Evolutionary conservation across 1,140 invertebrate genomes (phyloP).

Genomic region (Xylocopa sonorina): DNA sequence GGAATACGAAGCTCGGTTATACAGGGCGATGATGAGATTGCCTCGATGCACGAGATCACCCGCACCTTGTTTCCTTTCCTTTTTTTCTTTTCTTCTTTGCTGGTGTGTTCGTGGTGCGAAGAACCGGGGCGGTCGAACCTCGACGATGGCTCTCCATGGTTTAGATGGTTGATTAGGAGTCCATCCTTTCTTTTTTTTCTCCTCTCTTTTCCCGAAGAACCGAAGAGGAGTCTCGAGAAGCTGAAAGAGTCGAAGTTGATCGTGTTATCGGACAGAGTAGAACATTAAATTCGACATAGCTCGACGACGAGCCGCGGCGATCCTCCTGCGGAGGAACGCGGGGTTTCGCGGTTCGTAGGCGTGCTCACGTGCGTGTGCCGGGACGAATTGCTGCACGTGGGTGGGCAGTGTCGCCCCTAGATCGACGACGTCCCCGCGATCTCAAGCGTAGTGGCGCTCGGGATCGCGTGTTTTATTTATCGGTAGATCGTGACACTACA

Average conservation of each 20-base stretch:
- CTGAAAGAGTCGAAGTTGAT: too few species aligned
- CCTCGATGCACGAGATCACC: background rate
- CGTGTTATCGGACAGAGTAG: too few species aligned
- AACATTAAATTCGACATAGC: background rate
- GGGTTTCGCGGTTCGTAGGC: conserved; percentile 26
- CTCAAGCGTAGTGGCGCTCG: conserved; percentile 11
- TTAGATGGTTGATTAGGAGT: too few species aligned
- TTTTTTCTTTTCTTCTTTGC: too few species aligned
- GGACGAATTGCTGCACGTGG: conserved; percentile 52
- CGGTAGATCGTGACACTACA: conserved; percentile 22
- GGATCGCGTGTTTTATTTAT: conserved; percentile 53
- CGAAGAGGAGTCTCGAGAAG: too few species aligned
- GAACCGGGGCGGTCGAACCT: too few species aligned
- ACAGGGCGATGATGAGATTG: conserved; percentile 2
- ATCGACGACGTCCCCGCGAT: conserved; percentile 53
- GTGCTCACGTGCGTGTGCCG: conserved; percentile 30
- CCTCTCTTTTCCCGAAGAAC: too few species aligned
- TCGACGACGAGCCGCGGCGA: background rate
- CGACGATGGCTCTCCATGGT: too few species aligned
- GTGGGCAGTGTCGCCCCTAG: conserved; percentile 49
- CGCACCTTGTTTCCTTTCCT: background rate
- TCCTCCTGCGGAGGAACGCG: background rate
- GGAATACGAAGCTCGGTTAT: background rate
- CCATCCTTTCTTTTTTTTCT: too few species aligned
- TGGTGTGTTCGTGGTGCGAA: background rate